Base-by-base conservation (phyloP, 2,797 vertebrate species). In the Betta splendens region DNA sequence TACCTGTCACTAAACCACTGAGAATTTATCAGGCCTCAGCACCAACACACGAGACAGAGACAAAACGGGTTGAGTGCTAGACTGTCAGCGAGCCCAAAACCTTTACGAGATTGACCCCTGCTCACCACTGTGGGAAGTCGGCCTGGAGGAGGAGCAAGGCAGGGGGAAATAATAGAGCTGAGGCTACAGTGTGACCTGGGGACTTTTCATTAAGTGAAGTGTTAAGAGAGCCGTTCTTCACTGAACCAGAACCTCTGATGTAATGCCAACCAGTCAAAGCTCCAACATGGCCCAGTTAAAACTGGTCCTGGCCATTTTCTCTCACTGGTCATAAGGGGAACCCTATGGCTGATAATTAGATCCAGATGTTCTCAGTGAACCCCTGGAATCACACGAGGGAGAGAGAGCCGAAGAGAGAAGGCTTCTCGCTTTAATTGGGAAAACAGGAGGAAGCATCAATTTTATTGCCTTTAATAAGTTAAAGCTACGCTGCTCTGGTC, bases 391-490 rank as follows among this genome's bases (percentile, higher is more conserved):
- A 66, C 66, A 55, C 66, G 64, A 68, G 76, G 62, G 65, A 59
- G 57, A 33, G 29, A 26, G 50, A 23, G 48, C 16, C 15, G 31
- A 86, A 87, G 86, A 81, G 77, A 86, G 87, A 82, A 87, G 80
- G 79, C 86, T 93, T 87, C 87, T 83, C 85, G 84, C 84, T 92
- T 95, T 96, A 96, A 97, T 94, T 96, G 93, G 93, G 88, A 93
- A 94, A 96, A 94, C 94, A 95, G 93, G 92, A 95, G 95, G 94
- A 95, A 96, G 93, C 93, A 95, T 96, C 96, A 94, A 93, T 96
- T 96, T 96, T 95, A 96, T 94, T 95, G 91, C 93, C 91, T 93
- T 95, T 94, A 95, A 95, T 95, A 94, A 94, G 93, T 94, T 93
- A 87, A 93, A 96, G 94, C 90, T 90, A 87, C 88, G 85, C 77